A percentile compares a stretch with the other conserved stretches of the same genome.
Conservation (phyloP, 2,888 invertebrate genomes). For the Chrysotoxum bicinctum region DNA sequence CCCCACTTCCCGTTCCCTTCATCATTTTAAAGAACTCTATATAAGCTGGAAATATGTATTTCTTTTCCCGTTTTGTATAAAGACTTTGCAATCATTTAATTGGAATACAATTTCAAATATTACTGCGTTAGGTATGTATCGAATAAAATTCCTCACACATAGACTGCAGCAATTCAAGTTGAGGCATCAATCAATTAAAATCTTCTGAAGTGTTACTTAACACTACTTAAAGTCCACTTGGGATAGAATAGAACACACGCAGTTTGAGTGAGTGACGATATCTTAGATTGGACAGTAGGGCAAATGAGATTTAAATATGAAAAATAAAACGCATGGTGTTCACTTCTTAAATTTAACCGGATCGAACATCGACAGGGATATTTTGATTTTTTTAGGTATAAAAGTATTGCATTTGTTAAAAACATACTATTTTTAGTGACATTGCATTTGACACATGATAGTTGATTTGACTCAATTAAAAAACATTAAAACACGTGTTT, state of each 20-base stretch:
- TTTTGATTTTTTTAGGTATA: too few relatives aligned
- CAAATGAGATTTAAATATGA: not conserved
- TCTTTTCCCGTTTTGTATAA: not conserved
- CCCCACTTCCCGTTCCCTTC: not conserved
- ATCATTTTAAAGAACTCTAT: not conserved
- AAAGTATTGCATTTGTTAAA: too few relatives aligned
- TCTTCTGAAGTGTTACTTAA: constrained; percentile 46
- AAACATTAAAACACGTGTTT: too few relatives aligned
- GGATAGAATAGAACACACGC: constrained; percentile 21
- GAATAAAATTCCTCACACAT: not conserved
- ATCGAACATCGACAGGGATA: too few relatives aligned
- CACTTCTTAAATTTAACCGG: too few relatives aligned
- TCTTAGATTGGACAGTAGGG: not conserved
- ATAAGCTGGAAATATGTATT: not conserved
- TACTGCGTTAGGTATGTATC: constrained; percentile 3
- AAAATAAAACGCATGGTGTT: not conserved
- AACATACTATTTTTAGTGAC: too few relatives aligned
- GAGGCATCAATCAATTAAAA: constrained; percentile 58
- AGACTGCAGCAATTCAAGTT: constrained; percentile 20
- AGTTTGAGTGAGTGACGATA: constrained; percentile 37
- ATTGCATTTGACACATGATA: too few relatives aligned
- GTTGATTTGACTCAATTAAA: too few relatives aligned
- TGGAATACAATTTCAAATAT: constrained; percentile 22
- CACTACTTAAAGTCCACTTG: constrained; percentile 56
- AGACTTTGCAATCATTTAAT: constrained; percentile 2